A percentile compares a stretch with the other conserved stretches of the same genome.
These are phyloP conservation scores for Pelobates fuscus DNA, from an alignment of 2,113 vertebrate genomes.

Conservation along the genomic window DNA sequence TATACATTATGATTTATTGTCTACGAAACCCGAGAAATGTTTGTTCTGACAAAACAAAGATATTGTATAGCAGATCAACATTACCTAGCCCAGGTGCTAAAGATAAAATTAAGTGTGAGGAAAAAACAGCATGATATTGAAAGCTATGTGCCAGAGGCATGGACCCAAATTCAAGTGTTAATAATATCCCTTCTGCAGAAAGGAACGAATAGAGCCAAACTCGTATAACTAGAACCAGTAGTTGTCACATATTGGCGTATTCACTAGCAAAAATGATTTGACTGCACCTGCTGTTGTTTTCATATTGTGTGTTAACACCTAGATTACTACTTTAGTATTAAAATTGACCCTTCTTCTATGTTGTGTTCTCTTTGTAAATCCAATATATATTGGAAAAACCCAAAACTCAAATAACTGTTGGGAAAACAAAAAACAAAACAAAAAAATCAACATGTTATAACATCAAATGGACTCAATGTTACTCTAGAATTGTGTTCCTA, in stretches of 20 bases:
- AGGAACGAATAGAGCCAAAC: slow-evolving; percentile 11
- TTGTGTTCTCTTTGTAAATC: slow-evolving; percentile 8
- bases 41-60: neutral
- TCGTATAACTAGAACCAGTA: neutral
- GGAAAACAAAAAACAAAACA: no score
- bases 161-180: slow-evolving; percentile 12
- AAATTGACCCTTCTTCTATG: slow-evolving; percentile 13
- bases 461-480: no score
- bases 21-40: neutral
- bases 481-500: no score
- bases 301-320: slow-evolving; percentile 25
- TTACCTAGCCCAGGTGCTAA: neutral
- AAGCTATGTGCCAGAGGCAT: slow-evolving; percentile 18
- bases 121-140: slow-evolving; percentile 5
- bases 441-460: no score
- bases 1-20: neutral
- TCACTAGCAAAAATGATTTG: slow-evolving; percentile 24
- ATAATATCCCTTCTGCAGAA: slow-evolving; percentile 29
- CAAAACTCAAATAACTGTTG: no score
- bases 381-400: no score
- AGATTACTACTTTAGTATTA: slow-evolving; percentile 6
- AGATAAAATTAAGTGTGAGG: slow-evolving; percentile 13
- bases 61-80: neutral
- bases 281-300: slow-evolving; percentile 32
- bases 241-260: slow-evolving; percentile 4